A percentile compares a stretch with the other conserved stretches of the same genome.
phyloP scores from a whole-genome alignment of 1,140 invertebrate genomes.

The Theocolax elegans region DNA sequence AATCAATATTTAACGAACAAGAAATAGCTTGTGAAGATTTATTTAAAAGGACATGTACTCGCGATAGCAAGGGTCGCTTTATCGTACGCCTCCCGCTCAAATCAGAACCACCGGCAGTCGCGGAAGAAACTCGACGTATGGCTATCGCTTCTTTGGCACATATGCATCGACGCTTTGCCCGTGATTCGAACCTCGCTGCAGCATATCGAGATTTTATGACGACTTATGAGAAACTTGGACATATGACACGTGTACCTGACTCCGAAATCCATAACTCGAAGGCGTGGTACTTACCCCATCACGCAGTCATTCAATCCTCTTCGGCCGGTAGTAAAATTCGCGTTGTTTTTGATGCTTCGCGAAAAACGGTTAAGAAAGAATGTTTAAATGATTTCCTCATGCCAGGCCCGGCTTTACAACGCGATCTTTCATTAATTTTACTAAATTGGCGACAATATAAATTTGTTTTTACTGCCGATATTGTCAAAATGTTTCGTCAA shows the following conservation, averaged over 20 bases:
- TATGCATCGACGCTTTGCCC: background rate
- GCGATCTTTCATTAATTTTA: conserved; percentile 14
- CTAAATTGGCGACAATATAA: conserved; percentile 12
- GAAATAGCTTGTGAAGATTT: conserved; percentile 37
- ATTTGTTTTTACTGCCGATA: conserved; percentile 31
- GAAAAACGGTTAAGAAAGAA: background rate
- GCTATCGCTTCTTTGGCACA: background rate
- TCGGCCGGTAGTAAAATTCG: conserved; percentile 23
- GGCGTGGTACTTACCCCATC: conserved; percentile 34
- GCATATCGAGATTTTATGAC: conserved; percentile 48
- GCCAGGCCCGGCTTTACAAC: conserved; percentile 4
- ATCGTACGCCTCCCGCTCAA: conserved; percentile 8
- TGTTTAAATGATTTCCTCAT: conserved; percentile 24
- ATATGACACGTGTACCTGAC: conserved; percentile 43
- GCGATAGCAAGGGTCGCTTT: background rate
- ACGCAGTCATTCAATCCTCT: conserved; percentile 11
- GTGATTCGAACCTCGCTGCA: conserved; percentile 31
- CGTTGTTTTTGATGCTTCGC: conserved; percentile 44
- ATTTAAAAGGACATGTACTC: conserved; percentile 5
- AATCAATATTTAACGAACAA: background rate
- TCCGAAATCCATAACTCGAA: background rate
- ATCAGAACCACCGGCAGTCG: background rate
- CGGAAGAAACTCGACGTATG: background rate
- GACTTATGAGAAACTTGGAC: conserved; percentile 45
- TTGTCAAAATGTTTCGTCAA: conserved; percentile 48